Percentiles rank a stretch among this genome's conserved stretches.
These are phyloP conservation scores for Pediacus dermestoides DNA, from an alignment of 2,888 invertebrate genomes.

Conservation along the genomic window DNA sequence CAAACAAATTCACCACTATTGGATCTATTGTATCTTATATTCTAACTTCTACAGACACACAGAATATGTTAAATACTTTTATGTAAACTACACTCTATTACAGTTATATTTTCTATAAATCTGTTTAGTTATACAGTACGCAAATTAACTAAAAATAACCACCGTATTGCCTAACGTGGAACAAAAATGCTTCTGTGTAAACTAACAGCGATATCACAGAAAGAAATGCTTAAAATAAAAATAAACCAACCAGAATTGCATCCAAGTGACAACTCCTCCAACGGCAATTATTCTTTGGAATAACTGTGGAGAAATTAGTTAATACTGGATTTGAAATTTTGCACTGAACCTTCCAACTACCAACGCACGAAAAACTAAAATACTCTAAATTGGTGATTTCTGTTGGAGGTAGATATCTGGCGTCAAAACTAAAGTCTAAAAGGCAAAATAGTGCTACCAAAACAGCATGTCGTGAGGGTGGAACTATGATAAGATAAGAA, in stretches of 20 bases:
- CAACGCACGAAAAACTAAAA: no score
- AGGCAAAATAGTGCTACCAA: slow-evolving; percentile 26
- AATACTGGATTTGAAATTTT: no score
- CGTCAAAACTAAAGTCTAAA: slow-evolving; percentile 24
- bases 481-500: slow-evolving; percentile 27
- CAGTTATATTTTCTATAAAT: slow-evolving; percentile 30
- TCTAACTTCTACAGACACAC: slow-evolving; percentile 39
- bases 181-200: slow-evolving; percentile 30
- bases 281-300: no score
- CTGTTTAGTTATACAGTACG: slow-evolving; percentile 30
- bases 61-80: slow-evolving; percentile 41
- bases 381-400: no score
- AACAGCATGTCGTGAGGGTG: slow-evolving; percentile 18
- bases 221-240: slow-evolving; percentile 4
- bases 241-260: not conserved
- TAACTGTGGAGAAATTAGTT: no score
- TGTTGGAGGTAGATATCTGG: slow-evolving; percentile 27
- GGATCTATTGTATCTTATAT: slow-evolving; percentile 26
- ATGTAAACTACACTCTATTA: slow-evolving; percentile 35
- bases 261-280: no score
- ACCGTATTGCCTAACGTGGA: slow-evolving; percentile 10
- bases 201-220: slow-evolving; percentile 23
- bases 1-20: no score
- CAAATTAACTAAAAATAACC: slow-evolving; percentile 8
- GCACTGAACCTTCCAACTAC: no score